phyloP scores from a whole-genome alignment of 2,888 invertebrate genomes.

The Stenichneumon culpator region DNA sequence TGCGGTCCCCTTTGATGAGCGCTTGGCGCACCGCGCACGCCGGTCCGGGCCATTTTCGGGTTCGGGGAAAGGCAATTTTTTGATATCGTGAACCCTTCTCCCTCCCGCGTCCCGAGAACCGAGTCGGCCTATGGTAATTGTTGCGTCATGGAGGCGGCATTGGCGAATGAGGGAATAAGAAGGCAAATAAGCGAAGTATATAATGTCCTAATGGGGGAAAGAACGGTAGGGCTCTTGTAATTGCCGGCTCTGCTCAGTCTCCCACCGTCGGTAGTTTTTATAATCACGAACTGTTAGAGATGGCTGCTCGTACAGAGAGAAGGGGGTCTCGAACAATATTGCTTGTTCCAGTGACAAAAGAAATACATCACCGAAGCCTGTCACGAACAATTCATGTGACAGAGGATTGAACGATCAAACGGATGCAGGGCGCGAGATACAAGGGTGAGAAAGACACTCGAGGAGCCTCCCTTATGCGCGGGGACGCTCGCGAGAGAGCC shows the following conservation, averaged over 20 bases:
- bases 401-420: slow-evolving; percentile 55
- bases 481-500: slow-evolving; percentile 13
- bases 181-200: slow-evolving; percentile 36
- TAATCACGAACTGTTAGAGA: slow-evolving; percentile 15
- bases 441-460: slow-evolving; percentile 45
- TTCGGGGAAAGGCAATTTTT: slow-evolving; percentile 82
- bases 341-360: slow-evolving; percentile 2
- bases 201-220: slow-evolving; percentile 17
- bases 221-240: slow-evolving; percentile 20
- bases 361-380: slow-evolving; percentile 25
- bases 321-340: not conserved
- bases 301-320: not conserved
- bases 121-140: slow-evolving; percentile 39
- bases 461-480: slow-evolving; percentile 22
- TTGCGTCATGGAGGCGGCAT: slow-evolving; percentile 75
- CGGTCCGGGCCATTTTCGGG: slow-evolving; percentile 75
- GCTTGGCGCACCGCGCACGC: slow-evolving; percentile 60
- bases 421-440: slow-evolving; percentile 24
- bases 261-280: not conserved
- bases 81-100: slow-evolving; percentile 78
- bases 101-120: slow-evolving; percentile 12
- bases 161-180: slow-evolving; percentile 68
- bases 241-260: not conserved
- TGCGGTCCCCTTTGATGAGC: slow-evolving; percentile 81
- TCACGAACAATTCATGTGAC: slow-evolving; percentile 47